A percentile compares a stretch with the other conserved stretches of the same genome.
Conservation (phyloP, 2,888 invertebrate species). For the Chrysodeixis includens region DNA sequence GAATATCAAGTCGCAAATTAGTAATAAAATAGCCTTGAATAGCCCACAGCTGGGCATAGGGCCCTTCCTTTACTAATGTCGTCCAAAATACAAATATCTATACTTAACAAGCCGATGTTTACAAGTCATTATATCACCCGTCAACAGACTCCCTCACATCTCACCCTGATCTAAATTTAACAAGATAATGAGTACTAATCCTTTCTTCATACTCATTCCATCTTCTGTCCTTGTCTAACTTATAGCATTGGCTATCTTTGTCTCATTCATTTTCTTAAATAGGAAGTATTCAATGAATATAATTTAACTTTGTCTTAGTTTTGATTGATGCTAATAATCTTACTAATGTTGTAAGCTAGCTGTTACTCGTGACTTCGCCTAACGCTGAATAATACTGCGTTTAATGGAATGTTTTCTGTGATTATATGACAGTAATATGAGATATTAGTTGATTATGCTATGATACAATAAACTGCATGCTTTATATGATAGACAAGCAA, state of each 20-base stretch:
- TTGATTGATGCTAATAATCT: neutral
- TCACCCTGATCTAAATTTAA: constrained; percentile 1
- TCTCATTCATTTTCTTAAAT: neutral
- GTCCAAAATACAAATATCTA: neutral
- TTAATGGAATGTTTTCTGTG: neutral
- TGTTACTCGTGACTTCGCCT: neutral
- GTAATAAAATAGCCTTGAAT: no score
- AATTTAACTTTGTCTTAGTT: neutral
- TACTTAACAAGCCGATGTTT: neutral
- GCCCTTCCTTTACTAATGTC: no score
- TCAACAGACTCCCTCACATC: neutral
- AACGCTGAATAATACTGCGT: neutral
- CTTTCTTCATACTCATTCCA: neutral
- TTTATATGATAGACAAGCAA: no score
- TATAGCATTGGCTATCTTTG: neutral
- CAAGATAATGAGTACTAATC: neutral
- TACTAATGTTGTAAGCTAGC: neutral
- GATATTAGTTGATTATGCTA: neutral
- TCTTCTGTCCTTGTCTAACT: neutral
- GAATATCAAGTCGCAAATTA: no score
- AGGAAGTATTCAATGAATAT: neutral
- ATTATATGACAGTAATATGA: neutral
- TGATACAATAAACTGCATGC: neutral
- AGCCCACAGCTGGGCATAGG: no score
- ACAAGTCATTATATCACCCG: neutral